Evolutionary conservation across 1,140 invertebrate genomes (phyloP), one percentile per base, ranked within the genome.

Genomic region (Lepidurus couesii): DNA sequence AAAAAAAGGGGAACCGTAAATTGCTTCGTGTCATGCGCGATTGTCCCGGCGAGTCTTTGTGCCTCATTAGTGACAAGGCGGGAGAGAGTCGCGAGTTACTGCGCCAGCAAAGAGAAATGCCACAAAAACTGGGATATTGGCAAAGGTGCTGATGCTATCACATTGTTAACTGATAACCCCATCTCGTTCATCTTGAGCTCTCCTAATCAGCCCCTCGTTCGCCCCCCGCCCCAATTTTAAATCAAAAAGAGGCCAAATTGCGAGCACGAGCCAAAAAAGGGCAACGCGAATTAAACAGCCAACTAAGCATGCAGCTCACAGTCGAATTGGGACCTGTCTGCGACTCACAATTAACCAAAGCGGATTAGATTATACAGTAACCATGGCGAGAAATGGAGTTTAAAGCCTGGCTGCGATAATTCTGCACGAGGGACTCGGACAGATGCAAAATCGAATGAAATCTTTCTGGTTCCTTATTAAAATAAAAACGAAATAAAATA

Each of bases 181-280:
- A 65, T 65, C 8, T 65, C 53, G 53, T 65, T 1, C 8, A 65
- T 65, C 53, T 65, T 65, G 16, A 7, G 13, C 21, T 65, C 3
- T 21, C 13, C 53, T 65, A 65, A 65, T 65, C 53, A 13, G 16
- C 4, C 53, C 53, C 53, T 21, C 13, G 21, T n/a, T 65, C 53
- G 21, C 53, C 13, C 53, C 53, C 21, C 21, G 16, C 13, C 9
- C 53, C 53, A 65, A 3, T 65, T 65, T 65, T 21, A 9, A 65
- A 16, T 21, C 53, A 65, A 34, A 34, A 34, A 34, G 53, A 21
- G 13, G 53, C 21, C 1, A 65, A 65, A 65, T 65, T 65, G 53
- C 53, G 4, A 65, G n/a, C 53, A 65, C 53, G 53, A 65, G 53
- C 53, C 53, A 65, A 65, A 65, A 65, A 65, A 65, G 53, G 53